Percentiles rank a stretch among this genome's conserved stretches.
Evolutionary conservation across 2,797 vertebrate genomes (phyloP).

Genomic region (Varecia variegata): DNA sequence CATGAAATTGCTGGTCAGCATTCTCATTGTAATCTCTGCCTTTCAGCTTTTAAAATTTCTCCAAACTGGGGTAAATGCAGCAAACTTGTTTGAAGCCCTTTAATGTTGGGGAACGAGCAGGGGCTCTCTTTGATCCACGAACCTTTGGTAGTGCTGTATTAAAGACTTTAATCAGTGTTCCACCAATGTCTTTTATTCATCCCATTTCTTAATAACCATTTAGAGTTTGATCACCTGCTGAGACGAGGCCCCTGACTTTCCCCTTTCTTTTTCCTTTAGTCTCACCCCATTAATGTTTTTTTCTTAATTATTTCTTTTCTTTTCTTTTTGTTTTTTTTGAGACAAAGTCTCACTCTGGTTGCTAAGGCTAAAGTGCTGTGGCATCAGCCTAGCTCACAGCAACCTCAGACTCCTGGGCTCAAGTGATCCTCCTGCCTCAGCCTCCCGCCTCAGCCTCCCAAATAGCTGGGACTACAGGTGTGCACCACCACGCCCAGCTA

Average conservation of each 20-base stretch:
- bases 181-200: neutral
- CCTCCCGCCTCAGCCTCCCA: too few relatives aligned
- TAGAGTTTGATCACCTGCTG: neutral
- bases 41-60: neutral
- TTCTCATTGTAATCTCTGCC: neutral
- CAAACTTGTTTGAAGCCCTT: neutral
- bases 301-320: neutral
- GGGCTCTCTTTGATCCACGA: neutral
- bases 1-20: neutral
- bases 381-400: too few relatives aligned
- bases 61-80: neutral
- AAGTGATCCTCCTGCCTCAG: too few relatives aligned
- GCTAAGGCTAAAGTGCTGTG: too few relatives aligned
- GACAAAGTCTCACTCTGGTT: too few relatives aligned
- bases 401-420: too few relatives aligned
- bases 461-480: too few relatives aligned
- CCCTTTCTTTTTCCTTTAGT: neutral
- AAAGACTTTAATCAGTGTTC: neutral
- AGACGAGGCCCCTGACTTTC: neutral
- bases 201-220: neutral
- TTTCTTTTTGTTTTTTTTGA: too few relatives aligned
- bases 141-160: neutral
- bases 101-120: neutral
- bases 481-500: too few relatives aligned
- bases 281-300: neutral